Evolutionary conservation across 2,113 vertebrate species (phyloP), one percentile per base, ranked within the genome.

Genomic region (Rhegmatorhina hoffmannsi): DNA sequence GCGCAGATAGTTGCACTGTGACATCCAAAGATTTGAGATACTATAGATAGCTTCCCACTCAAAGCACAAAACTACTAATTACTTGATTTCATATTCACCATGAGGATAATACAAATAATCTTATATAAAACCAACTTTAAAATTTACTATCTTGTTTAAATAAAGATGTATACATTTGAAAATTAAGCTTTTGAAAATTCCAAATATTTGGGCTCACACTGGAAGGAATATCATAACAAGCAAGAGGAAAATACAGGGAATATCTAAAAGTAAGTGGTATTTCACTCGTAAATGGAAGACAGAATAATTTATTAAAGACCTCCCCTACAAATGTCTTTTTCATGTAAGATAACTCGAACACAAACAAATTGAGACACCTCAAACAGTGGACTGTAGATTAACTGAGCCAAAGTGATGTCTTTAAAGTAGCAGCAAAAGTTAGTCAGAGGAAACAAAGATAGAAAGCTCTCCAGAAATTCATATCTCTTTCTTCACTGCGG

Each of bases 1-100:
- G 36, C 0, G 0, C 23, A 36, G 6, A 7, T 55, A 53, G 23
- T 40, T 38, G 34, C 8, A 59, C 19, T 40, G 13, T 36, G 38
- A 50, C 14, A 53, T 60, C 12, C 14, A 75, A 94, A 82, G 25
- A 2, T 33, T 33, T 59, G 34, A 63, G 38, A 90, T 8, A 50
- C 75, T 79, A 40, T 36, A 5, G 4, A 34, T 67, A 33, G 14
- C 7, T 83, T 92, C 10, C 21, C 24, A 26, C 67, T 85, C 23
- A 64, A 87, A 69, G 4, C 9, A 59, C 10, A 83, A 63, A 52
- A 8, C 9, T 40, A n/a, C 18, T 56, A 55, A 53, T 46, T 68
- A 68, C 16, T 56, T 85, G 8, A 72, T 7, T 83, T 36, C 28
- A 67, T 47, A 46, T 55, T 75, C 23, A 59, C 14, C 15, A 17